Conservation (phyloP, 2,888 invertebrate species). For the Oscheius sp. region DNA sequence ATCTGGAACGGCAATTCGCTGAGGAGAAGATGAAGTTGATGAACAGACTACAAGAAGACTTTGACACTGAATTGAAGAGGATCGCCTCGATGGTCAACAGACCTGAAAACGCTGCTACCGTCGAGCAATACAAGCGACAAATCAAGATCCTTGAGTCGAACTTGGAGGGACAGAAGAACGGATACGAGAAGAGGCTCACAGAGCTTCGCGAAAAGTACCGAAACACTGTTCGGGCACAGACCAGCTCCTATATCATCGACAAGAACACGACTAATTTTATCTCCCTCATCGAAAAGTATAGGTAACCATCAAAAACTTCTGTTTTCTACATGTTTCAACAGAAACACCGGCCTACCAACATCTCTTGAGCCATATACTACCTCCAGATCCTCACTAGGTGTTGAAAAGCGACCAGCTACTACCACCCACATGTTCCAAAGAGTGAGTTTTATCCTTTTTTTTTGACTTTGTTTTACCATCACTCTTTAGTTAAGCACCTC, state of each 20-base stretch:
- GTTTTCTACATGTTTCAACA: neutral
- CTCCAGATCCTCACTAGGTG: conserved; percentile 38
- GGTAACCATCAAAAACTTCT: conserved; percentile 32
- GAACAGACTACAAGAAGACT: conserved; percentile 54
- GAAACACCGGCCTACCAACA: conserved; percentile 22
- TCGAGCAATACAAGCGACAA: conserved; percentile 49
- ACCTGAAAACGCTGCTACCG: conserved; percentile 35
- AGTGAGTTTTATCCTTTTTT: conserved; percentile 1
- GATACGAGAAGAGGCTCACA: conserved; percentile 51
- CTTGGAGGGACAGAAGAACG: conserved; percentile 55
- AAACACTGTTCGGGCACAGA: conserved; percentile 31
- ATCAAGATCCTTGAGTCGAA: conserved; percentile 56
- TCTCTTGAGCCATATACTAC: conserved; percentile 33
- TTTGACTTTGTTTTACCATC: conserved; percentile 2
- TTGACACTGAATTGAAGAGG: conserved; percentile 45
- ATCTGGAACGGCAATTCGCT: conserved; percentile 50
- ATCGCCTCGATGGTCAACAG: conserved; percentile 32
- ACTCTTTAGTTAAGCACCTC: conserved; percentile 30
- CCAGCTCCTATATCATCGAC: conserved; percentile 30
- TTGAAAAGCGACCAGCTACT: conserved; percentile 41
- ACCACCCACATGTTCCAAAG: conserved; percentile 21
- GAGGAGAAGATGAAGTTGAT: conserved; percentile 60
- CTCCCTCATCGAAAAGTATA: conserved; percentile 55
- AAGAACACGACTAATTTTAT: conserved; percentile 44
- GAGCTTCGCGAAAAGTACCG: conserved; percentile 48